A percentile compares a stretch with the other conserved stretches of the same genome.
Conservation (phyloP, 2,113 vertebrate species). For the Zingel zingel region DNA sequence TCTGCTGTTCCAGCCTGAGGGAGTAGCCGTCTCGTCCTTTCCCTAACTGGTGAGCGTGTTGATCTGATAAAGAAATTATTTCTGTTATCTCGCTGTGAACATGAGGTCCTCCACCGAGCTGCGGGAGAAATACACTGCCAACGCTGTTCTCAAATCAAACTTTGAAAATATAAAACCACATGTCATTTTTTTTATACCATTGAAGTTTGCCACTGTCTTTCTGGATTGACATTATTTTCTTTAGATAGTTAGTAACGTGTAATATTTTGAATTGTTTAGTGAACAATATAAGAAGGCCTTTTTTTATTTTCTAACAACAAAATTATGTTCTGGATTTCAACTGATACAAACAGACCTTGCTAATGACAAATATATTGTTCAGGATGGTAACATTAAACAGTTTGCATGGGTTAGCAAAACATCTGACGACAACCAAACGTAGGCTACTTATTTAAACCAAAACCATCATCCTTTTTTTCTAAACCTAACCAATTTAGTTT, state of each 20-base stretch:
- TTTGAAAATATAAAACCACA: not conserved
- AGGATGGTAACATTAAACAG: not conserved
- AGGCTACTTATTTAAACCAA: too few species aligned
- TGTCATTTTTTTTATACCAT: not conserved
- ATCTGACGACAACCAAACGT: not conserved
- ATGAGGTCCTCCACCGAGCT: not conserved
- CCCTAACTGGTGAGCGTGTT: constrained; percentile 42
- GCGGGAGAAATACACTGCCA: not conserved
- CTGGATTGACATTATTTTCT: not conserved
- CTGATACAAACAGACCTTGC: not conserved
- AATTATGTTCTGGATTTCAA: not conserved
- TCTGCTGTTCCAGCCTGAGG: not conserved
- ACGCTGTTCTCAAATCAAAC: not conserved
- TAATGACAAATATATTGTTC: not conserved
- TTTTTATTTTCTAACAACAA: not conserved
- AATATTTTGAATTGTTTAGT: not conserved
- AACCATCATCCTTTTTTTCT: too few species aligned
- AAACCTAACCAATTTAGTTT: too few species aligned
- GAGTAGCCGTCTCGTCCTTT: not conserved
- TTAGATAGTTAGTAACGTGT: too few species aligned
- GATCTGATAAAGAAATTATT: constrained; percentile 2
- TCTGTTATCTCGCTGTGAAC: constrained; percentile 38
- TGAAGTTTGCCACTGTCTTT: not conserved
- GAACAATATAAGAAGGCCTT: not conserved
- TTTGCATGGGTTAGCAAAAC: constrained; percentile 16